These are phyloP conservation scores for Tragelaphus eurycerus DNA, from an alignment of 2,797 vertebrate species.

Conservation along the genomic window DNA sequence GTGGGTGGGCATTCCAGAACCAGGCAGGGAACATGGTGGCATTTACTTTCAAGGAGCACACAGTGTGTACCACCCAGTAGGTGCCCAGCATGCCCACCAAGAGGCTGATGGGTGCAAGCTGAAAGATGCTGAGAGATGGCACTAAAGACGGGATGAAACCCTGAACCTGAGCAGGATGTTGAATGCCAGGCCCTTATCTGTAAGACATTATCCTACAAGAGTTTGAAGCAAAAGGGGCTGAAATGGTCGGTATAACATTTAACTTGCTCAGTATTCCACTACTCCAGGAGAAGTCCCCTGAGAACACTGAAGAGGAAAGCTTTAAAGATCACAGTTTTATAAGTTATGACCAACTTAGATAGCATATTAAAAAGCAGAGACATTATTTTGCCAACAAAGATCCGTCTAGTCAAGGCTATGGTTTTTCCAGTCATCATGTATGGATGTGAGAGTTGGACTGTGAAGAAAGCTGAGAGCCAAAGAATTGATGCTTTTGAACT, in stretches of 20 bases:
- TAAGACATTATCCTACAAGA: background rate
- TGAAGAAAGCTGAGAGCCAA: fast-evolving
- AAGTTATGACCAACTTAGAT: too few species aligned
- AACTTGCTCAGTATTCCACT: background rate
- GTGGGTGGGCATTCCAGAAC: background rate
- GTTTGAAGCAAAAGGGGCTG: background rate
- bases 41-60: background rate
- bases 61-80: background rate
- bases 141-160: background rate
- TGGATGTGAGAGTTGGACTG: too few species aligned
- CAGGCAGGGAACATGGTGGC: fast-evolving
- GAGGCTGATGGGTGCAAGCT: background rate
- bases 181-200: background rate
- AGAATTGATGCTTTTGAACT: too few species aligned
- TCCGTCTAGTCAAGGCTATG: too few species aligned
- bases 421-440: too few species aligned
- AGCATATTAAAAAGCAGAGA: too few species aligned
- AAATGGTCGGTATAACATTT: background rate
- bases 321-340: background rate
- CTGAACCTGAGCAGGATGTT: background rate
- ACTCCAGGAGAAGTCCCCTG: background rate
- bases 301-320: background rate
- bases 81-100: background rate
- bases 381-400: too few species aligned
- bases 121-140: background rate